Evolutionary conservation across 2,888 invertebrate species (phyloP), one percentile per base, ranked within the genome.

Genomic region (Drosophila crucigera): DNA sequence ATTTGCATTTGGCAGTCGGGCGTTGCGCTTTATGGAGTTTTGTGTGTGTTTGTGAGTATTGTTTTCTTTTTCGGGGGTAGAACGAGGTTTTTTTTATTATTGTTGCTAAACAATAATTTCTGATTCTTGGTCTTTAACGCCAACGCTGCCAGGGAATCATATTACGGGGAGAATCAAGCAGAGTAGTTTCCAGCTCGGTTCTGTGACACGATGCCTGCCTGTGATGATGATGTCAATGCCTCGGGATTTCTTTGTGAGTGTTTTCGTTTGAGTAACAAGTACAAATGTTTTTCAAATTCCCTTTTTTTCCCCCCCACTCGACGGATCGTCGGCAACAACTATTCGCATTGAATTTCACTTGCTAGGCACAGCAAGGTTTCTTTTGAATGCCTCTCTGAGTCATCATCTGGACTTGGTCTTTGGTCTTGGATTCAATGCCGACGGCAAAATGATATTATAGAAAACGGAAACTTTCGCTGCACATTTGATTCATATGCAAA

Each of bases 1-100:
- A 83, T 88, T 90, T 85, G 85, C 90, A 90, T 86, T 86, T 90
- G 83, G 90, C 88, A 86, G 89, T 90, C 81, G 75, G 72, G 89
- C 85, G 85, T 86, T 76, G 73, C 83, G 68, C 66, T 90, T 86
- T 85, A 85, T 90, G 90, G 75, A 59, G 55, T 60, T 22, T 22
- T 33, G 31, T 47, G 16, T 47, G 25, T 47, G 16, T 47, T 43
- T 43, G 43, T 43, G 43, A 22, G 43, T 22, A 22, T 43, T 35
- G 41, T 25, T 47, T 49, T 65, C 62, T 69, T 72, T 85, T 89
- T 89, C 68, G 84, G 88, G 74, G 72, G 73, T 84, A 68, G 73
- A 62, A 73, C 64, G 70, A 68, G 52, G 71, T 83, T 80, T 77
- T 84, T 55, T 28, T 85, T 85, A 78, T 84, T 90, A 83, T 83